Evolutionary conservation across 2,113 vertebrate genomes (phyloP).

Genomic region (Bos javanicus): DNA sequence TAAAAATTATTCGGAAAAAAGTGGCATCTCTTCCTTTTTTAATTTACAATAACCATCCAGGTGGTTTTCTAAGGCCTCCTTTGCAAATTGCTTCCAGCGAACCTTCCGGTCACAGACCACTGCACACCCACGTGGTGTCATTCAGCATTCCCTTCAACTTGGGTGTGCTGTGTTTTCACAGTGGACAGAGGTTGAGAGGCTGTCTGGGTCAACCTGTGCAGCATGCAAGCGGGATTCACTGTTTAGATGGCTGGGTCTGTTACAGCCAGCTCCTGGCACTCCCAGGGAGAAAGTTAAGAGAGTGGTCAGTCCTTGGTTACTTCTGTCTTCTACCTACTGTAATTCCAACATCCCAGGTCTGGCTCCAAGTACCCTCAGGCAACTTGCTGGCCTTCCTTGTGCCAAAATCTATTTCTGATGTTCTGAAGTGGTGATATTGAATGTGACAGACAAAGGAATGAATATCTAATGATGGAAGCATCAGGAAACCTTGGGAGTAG

Average conservation of each 20-base stretch:
- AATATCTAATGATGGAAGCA: background rate
- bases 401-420: background rate
- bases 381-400: background rate
- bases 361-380: background rate
- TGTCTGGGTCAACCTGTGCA: slow-evolving; percentile 4
- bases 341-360: background rate
- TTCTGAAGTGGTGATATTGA: background rate
- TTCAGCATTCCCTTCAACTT: slow-evolving; percentile 80
- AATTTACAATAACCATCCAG: slow-evolving; percentile 87
- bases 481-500: background rate
- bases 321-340: background rate
- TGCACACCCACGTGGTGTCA: slow-evolving; percentile 84
- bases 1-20: slow-evolving; percentile 82
- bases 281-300: background rate
- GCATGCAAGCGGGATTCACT: background rate
- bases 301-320: background rate
- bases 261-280: background rate
- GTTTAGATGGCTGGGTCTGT: background rate
- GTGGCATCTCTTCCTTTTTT: slow-evolving; percentile 88
- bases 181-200: slow-evolving; percentile 71
- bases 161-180: slow-evolving; percentile 81
- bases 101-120: slow-evolving; percentile 85
- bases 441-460: background rate
- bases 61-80: slow-evolving; percentile 86
- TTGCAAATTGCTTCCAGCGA: slow-evolving; percentile 88